phyloP scores from a whole-genome alignment of 2,113 vertebrate species.

The Theropithecus gelada region DNA sequence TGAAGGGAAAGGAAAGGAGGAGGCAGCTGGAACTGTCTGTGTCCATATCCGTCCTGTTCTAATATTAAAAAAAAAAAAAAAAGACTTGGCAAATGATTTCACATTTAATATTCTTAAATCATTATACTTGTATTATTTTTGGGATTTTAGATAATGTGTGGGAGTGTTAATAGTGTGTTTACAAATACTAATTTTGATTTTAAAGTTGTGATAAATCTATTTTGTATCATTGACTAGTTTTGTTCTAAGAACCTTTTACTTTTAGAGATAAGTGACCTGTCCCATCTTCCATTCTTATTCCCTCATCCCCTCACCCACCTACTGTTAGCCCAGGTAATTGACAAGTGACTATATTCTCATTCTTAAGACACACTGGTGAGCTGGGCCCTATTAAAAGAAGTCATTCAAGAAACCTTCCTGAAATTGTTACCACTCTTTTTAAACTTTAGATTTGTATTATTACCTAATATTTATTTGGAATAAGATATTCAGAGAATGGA shows the following conservation, averaged over 20 bases:
- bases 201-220: conserved; percentile 29
- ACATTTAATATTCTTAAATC: neutral
- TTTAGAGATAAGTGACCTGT: neutral
- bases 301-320: neutral
- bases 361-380: neutral
- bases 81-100: neutral
- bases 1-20: neutral
- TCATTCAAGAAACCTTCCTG: neutral
- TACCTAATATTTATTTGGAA: neutral
- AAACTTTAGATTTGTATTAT: conserved; percentile 5
- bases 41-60: neutral
- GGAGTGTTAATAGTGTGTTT: neutral
- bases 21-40: neutral
- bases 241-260: neutral
- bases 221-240: conserved; percentile 13
- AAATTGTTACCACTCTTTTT: conserved; percentile 17
- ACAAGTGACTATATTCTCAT: neutral
- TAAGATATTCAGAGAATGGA: neutral
- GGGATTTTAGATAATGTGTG: conserved; percentile 9
- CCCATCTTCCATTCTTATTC: neutral
- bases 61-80: neutral
- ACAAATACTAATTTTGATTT: conserved; percentile 42
- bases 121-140: neutral
- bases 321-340: neutral
- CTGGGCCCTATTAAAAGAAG: neutral